Base-by-base conservation (phyloP, 2,113 vertebrate genomes). In the Crocuta crocuta region DNA sequence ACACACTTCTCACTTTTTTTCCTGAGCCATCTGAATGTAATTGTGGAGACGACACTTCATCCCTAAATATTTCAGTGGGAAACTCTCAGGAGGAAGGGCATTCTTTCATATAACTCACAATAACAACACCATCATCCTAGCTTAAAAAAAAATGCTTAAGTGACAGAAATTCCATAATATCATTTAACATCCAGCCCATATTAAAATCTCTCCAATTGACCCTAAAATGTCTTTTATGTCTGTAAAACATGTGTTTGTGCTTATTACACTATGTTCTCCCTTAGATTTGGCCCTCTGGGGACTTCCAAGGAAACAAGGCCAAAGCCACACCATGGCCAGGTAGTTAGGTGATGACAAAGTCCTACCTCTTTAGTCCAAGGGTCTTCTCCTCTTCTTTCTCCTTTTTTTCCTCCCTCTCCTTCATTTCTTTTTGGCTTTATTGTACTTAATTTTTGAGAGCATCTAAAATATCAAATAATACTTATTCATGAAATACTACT, bases 401-500 rank as follows among this genome's bases (percentile, higher is more conserved):
- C 10, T 80, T 89, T 50, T 82, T 12, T 35, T 68, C 28, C 33
- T 24, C 12, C 21, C 76, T 61, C 11, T 73, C 53, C n/a, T 95
- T 79, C 55, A 91, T 93, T 95, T 94, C 84, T 93, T 88, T 94
- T 84, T 76, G 45, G 17, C 45, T 84, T 91, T 50, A 61, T 70
- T 85, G 12, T 45, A 73, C 74, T 95, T 53, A 66, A 63, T 93
- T 88, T 93, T 82, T 76, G 35, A 53, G 55, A 89, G n/a, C 80
- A 66, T 87, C 45, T 85, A 68, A 91, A 78, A 96, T 88, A 96
- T 58, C 55, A 85, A n/a, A 45, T 48, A 81, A 43, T 71, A 70
- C n/a, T 74, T 95, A 91, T 53, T 94, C 50, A 85, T 78, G 55
- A 94, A 95, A 87, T 94, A 92, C 19, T 86, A 84, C 76, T 48